Percentiles rank a stretch among this genome's conserved stretches.
These are phyloP conservation scores for Dorcus hopei DNA, from an alignment of 2,888 invertebrate species.

Conservation along the genomic window DNA sequence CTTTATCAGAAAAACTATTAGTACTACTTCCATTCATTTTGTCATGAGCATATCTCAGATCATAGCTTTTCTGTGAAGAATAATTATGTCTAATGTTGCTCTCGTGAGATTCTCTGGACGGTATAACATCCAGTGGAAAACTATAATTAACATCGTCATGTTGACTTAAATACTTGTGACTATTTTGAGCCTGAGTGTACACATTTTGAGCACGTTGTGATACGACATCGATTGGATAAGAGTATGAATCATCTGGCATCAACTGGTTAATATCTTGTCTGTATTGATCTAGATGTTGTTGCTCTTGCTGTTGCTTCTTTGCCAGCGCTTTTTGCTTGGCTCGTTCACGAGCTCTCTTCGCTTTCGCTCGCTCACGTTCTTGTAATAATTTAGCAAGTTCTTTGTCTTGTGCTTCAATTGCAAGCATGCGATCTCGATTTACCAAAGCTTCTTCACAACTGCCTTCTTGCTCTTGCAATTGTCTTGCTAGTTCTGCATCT, in stretches of 20 bases:
- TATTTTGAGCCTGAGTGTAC: slow-evolving; percentile 7
- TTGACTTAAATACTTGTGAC: background rate
- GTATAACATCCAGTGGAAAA: slow-evolving; percentile 45
- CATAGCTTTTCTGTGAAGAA: slow-evolving; percentile 26
- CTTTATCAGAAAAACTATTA: slow-evolving; percentile 18
- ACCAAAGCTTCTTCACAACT: slow-evolving; percentile 57
- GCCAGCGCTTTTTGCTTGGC: slow-evolving; percentile 61
- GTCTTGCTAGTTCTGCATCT: slow-evolving; percentile 72
- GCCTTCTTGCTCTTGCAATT: slow-evolving; percentile 73
- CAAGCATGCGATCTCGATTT: slow-evolving; percentile 61
- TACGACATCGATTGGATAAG: slow-evolving; percentile 56
- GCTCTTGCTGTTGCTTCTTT: slow-evolving; percentile 50
- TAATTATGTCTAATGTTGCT: slow-evolving; percentile 27
- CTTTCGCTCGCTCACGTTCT: slow-evolving; percentile 69
- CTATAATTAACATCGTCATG: slow-evolving; percentile 46
- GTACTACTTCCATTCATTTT: slow-evolving; percentile 12
- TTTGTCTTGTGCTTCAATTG: slow-evolving; percentile 77
- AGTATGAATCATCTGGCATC: slow-evolving; percentile 51
- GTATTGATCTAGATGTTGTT: slow-evolving; percentile 41
- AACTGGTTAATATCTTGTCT: slow-evolving; percentile 35
- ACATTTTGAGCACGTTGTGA: slow-evolving; percentile 27
- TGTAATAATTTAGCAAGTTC: slow-evolving; percentile 74
- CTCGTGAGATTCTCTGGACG: slow-evolving; percentile 26
- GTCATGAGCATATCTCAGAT: slow-evolving; percentile 18
- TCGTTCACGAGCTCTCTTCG: slow-evolving; percentile 66